Conservation (phyloP, 1,140 invertebrate genomes). For the Aphelenchoides avenae region DNA sequence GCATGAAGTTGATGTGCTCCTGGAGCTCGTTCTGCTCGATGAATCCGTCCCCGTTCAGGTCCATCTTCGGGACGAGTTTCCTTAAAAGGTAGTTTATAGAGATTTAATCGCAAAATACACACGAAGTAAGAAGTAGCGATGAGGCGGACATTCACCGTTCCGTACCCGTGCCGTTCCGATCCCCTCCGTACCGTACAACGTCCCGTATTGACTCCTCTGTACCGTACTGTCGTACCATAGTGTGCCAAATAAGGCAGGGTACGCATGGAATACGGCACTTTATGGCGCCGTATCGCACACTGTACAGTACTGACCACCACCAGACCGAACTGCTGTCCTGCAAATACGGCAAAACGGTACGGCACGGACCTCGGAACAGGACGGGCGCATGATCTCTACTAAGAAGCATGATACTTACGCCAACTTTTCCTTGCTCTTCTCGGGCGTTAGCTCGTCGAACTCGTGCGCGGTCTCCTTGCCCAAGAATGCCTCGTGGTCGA, state of each 20-base stretch:
- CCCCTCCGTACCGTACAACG: too few species aligned
- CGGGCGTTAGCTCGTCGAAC: conserved; percentile 85
- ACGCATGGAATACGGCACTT: too few species aligned
- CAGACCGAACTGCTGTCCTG: too few species aligned
- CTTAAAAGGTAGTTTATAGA: conserved; percentile 62
- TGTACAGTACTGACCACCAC: too few species aligned
- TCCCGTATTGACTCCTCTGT: too few species aligned
- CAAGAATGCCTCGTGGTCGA: conserved; percentile 94
- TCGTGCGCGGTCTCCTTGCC: conserved; percentile 84
- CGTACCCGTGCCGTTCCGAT: too few species aligned
- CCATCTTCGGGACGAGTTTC: conserved; percentile 89
- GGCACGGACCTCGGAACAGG: too few species aligned
- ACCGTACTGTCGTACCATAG: not conserved
- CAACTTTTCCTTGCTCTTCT: conserved; percentile 84
- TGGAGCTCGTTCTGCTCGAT: conserved; percentile 74
- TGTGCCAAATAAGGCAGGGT: too few species aligned
- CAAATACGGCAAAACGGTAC: too few species aligned
- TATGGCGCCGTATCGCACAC: too few species aligned
- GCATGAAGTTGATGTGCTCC: not conserved
- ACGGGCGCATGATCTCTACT: too few species aligned
- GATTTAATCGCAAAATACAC: not conserved
- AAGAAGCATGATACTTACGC: conserved; percentile 65
- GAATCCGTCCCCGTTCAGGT: conserved; percentile 77
- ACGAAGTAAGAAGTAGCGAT: not conserved
- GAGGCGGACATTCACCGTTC: too few species aligned